These are phyloP conservation scores for Cybosia mesomella DNA, from an alignment of 2,888 invertebrate species.

Conservation along the genomic window DNA sequence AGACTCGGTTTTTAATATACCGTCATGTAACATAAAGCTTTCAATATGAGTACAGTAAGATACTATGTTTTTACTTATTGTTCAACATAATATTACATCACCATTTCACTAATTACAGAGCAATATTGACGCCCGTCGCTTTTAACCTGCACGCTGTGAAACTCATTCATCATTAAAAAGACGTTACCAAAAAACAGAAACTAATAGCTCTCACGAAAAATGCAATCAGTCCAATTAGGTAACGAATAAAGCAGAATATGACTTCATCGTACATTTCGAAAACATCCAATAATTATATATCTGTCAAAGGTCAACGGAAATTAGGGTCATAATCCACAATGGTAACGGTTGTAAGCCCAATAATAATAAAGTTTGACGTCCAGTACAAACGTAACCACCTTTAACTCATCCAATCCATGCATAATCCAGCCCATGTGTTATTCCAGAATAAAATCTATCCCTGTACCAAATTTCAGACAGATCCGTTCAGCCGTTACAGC, in stretches of 20 bases:
- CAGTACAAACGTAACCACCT: neutral
- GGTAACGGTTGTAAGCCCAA: slow-evolving; percentile 56
- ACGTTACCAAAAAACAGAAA: slow-evolving; percentile 2
- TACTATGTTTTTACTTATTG: neutral
- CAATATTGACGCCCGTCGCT: slow-evolving; percentile 1
- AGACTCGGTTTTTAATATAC: too few species aligned
- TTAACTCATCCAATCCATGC: too few species aligned
- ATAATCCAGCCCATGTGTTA: too few species aligned
- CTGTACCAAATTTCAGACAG: too few species aligned
- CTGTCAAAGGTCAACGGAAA: slow-evolving; percentile 63
- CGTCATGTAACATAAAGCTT: neutral
- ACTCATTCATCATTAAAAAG: neutral
- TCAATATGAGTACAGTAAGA: neutral
- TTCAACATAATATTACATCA: neutral
- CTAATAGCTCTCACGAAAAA: slow-evolving; percentile 6
- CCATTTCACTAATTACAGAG: neutral
- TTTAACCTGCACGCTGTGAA: neutral
- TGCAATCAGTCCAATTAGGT: slow-evolving; percentile 24
- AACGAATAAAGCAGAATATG: slow-evolving; percentile 22
- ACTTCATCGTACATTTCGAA: slow-evolving; percentile 41
- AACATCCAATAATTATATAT: slow-evolving; percentile 53
- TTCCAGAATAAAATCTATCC: too few species aligned
- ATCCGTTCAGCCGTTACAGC: too few species aligned
- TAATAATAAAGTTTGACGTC: slow-evolving; percentile 54
- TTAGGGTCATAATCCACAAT: slow-evolving; percentile 65